Conservation (phyloP, 2,888 invertebrate species). For the Eupithecia vulgata region DNA sequence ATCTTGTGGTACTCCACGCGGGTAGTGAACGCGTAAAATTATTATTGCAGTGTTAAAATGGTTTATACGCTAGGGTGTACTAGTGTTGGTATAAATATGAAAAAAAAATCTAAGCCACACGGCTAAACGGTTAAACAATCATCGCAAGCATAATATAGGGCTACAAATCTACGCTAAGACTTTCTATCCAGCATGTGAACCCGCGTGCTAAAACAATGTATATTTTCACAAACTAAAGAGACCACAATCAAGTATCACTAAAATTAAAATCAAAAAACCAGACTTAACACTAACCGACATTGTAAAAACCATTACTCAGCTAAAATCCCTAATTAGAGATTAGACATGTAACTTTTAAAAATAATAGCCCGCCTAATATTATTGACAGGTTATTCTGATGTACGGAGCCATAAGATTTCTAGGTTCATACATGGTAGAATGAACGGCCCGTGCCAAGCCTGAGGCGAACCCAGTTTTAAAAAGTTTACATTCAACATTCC, state of each 20-base stretch:
- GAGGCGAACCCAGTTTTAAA: conserved; percentile 49
- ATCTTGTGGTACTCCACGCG: no score
- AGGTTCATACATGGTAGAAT: conserved; percentile 43
- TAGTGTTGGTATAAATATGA: no score
- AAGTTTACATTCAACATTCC: conserved; percentile 31
- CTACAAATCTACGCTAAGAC: no score
- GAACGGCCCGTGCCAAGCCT: conserved; percentile 56
- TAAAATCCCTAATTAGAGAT: conserved; percentile 39
- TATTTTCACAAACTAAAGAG: neutral
- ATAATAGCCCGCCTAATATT: conserved; percentile 54
- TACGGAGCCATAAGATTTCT: conserved; percentile 52
- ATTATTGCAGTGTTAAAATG: no score
- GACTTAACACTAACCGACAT: conserved; percentile 7
- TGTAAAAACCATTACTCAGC: conserved; percentile 12
- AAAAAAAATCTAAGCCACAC: no score
- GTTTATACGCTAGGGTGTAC: no score
- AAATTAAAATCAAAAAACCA: neutral
- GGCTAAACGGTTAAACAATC: no score
- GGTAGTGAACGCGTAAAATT: no score
- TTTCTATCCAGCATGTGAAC: neutral
- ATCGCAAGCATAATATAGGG: no score
- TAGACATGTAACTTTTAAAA: conserved; percentile 48
- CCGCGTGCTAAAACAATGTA: neutral
- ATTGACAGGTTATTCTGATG: conserved; percentile 64
- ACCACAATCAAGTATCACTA: neutral